Base-by-base conservation (phyloP, 2,797 vertebrate species). In the Gymnoscopelus braueri region DNA sequence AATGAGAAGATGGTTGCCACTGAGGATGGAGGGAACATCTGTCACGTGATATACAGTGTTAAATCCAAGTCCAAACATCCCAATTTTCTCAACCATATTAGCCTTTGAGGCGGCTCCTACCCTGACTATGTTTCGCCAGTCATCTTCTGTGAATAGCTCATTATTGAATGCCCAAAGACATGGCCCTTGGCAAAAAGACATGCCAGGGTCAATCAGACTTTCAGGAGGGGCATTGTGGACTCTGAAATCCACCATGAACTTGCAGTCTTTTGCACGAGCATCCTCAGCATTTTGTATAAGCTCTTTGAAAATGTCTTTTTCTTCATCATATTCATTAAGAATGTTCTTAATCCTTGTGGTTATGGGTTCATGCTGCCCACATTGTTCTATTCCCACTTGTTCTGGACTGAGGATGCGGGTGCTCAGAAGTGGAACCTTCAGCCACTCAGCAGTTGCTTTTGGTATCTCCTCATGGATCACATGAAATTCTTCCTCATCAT, bases 241-340 rank as follows among this genome's bases (percentile, higher is more conserved):
- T 82, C 95, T 91, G 74, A 94, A 94, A 84, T 96, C 95, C 65
- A 96, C 69, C 60, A 97, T 78, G 77, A 96, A 96, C 71, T 84
- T 85, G 71, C 96, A 96, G 0, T 70, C 63, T 0, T 86, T 84
- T 65, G 96, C 95, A 0, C 94, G 87, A 12, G 96, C 95, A 87
- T 96, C 96, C 61, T 96, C 95, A 39, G 95, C 95, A 51, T 97
- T 96, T 87, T 97, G 96, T 77, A 96, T 85, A 13, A 96, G 92
- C 85, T 97, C 96, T 85, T 93, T 95, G 77, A 96, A 96, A 71
- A 96, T 84, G 75, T 96, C 94, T 0, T 82, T 81, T 60, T 95
- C 93, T 69, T 96, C 93, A 1, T 94, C 87, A 1, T 97, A 96
- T 71, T 96, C 95, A 44, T 83, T 93, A 0, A 96, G 94, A 80